A percentile compares a stretch with the other conserved stretches of the same genome.
phyloP scores from a whole-genome alignment of 2,888 invertebrate genomes.

The Nomada lathburiana region DNA sequence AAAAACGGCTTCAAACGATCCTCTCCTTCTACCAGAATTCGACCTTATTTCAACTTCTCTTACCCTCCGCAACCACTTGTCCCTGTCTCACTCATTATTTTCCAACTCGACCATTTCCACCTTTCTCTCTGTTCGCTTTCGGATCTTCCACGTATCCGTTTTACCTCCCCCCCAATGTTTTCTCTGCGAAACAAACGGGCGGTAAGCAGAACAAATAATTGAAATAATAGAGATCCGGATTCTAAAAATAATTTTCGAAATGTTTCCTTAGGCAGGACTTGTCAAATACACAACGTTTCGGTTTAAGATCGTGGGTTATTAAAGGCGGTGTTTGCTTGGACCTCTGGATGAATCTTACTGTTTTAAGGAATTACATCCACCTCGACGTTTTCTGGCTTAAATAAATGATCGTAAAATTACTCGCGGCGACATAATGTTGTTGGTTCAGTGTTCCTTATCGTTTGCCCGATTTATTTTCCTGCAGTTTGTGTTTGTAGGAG shows the following conservation, averaged over 20 bases:
- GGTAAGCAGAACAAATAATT: not conserved
- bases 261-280: not conserved
- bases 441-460: not conserved
- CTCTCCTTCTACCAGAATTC: conserved; percentile 44
- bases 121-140: conserved; percentile 16
- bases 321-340: conserved; percentile 15
- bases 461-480: no score
- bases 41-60: conserved; percentile 51
- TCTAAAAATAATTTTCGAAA: not conserved
- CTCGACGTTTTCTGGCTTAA: not conserved
- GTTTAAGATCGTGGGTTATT: conserved; percentile 6
- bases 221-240: conserved; percentile 11
- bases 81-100: conserved; percentile 46
- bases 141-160: conserved; percentile 16
- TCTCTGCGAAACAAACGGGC: not conserved
- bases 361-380: not conserved
- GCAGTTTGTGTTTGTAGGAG: no score
- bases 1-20: conserved; percentile 65
- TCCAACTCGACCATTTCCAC: conserved; percentile 24
- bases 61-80: conserved; percentile 7
- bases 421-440: not conserved
- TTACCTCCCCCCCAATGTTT: not conserved
- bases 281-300: conserved; percentile 11
- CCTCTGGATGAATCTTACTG: not conserved
- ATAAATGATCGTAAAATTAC: not conserved